Percentiles rank a stretch among this genome's conserved stretches.
Conservation (phyloP, 2,797 vertebrate genomes). For the Danionella dracula region DNA sequence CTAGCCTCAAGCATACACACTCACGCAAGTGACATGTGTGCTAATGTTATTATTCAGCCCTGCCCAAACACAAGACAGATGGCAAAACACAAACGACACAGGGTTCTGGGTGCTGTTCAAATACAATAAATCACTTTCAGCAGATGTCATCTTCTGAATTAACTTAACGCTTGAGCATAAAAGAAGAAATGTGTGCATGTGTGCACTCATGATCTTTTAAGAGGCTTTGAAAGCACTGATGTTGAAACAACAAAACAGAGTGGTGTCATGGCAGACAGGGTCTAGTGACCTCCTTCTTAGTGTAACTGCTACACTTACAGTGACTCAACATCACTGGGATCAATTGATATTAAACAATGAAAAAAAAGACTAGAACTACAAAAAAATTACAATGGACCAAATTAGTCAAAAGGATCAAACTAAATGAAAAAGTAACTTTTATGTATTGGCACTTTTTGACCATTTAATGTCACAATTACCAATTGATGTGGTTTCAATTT, state of each 20-base stretch:
- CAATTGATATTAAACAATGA: background rate
- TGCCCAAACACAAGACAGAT: constrained; percentile 13
- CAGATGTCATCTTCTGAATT: constrained; percentile 4
- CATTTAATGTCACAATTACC: too few species aligned
- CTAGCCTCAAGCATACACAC: background rate
- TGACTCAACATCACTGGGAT: background rate
- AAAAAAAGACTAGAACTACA: background rate
- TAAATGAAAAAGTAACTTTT: too few species aligned
- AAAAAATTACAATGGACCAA: background rate
- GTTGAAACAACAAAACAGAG: background rate
- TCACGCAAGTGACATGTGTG: background rate
- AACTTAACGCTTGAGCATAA: background rate
- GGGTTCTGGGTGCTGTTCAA: background rate
- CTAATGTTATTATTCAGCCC: background rate
- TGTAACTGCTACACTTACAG: background rate
- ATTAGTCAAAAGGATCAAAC: too few species aligned
- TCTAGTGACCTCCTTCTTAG: background rate
- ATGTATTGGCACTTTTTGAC: too few species aligned
- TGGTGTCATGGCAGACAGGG: background rate
- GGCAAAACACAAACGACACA: constrained; percentile 6
- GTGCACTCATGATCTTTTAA: background rate
- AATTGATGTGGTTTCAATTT: too few species aligned
- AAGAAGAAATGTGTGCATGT: background rate
- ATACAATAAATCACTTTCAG: constrained; percentile 2
- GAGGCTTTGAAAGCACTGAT: background rate